These are phyloP conservation scores for Andrena haemorrhoa DNA, from an alignment of 2,888 invertebrate genomes.

Conservation along the genomic window DNA sequence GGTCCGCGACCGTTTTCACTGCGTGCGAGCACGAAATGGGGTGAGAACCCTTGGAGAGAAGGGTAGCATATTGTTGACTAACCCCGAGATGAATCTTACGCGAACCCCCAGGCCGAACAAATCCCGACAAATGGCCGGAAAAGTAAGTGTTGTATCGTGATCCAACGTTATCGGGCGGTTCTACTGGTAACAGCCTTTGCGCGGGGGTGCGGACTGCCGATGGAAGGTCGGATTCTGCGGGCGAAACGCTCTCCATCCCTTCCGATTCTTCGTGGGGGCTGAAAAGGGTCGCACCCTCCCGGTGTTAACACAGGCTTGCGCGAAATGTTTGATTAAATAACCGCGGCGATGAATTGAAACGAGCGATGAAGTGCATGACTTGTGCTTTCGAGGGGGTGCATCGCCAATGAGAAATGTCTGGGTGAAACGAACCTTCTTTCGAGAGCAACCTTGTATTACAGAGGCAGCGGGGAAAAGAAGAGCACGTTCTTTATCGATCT, in stretches of 20 bases:
- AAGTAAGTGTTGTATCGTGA: slow-evolving; percentile 80
- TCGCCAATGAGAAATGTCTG: slow-evolving; percentile 67
- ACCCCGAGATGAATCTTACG: slow-evolving; percentile 48
- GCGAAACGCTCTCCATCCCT: slow-evolving; percentile 69
- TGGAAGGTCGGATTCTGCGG: slow-evolving; percentile 79
- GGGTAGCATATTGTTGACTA: slow-evolving; percentile 62
- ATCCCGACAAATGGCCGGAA: slow-evolving; percentile 81
- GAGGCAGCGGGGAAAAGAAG: not conserved
- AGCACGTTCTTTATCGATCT: not conserved
- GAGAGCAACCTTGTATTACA: not conserved
- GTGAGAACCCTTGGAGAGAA: slow-evolving; percentile 24
- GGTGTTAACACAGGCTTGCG: slow-evolving; percentile 62
- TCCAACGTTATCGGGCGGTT: slow-evolving; percentile 74
- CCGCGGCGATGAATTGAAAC: slow-evolving; percentile 84
- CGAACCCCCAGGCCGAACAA: slow-evolving; percentile 44
- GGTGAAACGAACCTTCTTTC: slow-evolving; percentile 24
- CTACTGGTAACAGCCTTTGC: slow-evolving; percentile 38
- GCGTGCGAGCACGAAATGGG: slow-evolving; percentile 1
- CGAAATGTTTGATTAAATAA: slow-evolving; percentile 85
- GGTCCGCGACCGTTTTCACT: slow-evolving; percentile 31
- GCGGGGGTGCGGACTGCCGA: slow-evolving; percentile 65
- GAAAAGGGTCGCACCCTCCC: slow-evolving; percentile 73
- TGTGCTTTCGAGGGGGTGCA: slow-evolving; percentile 76
- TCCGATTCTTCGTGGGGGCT: slow-evolving; percentile 43
- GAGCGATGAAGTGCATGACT: slow-evolving; percentile 84